Evolutionary conservation across 2,797 vertebrate genomes (phyloP).

Genomic region (Enteromius unitaeniatus): DNA sequence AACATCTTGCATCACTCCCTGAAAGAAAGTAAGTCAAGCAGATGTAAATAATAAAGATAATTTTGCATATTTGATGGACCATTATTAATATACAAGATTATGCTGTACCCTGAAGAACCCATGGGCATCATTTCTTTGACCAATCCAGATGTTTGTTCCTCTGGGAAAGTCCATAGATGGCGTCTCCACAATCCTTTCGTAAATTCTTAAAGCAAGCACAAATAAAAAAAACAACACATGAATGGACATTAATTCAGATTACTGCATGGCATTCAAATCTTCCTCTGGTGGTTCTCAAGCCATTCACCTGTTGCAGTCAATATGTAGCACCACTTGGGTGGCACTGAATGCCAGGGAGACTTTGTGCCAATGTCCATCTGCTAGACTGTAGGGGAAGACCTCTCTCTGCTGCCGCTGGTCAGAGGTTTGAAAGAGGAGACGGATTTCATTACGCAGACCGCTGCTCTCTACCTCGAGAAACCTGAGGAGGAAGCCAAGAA

Average conservation of each 20-base stretch:
- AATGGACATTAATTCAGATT: not conserved
- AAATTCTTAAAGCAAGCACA: constrained; percentile 76
- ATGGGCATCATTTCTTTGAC: constrained; percentile 86
- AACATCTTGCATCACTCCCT: constrained; percentile 98
- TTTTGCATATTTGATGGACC: not conserved
- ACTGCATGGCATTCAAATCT: not conserved
- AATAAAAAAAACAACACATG: not conserved
- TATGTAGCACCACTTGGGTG: constrained; percentile 83
- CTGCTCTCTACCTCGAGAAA: constrained; percentile 87
- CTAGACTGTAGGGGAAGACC: constrained; percentile 87
- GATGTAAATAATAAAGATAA: not conserved
- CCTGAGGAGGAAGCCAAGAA: constrained; percentile 58
- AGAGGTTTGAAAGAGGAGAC: constrained; percentile 83
- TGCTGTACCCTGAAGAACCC: constrained; percentile 85
- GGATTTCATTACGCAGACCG: constrained; percentile 85
- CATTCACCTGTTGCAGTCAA: constrained; percentile 88
- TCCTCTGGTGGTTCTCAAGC: not conserved
- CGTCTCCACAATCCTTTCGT: constrained; percentile 85
- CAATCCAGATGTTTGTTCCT: constrained; percentile 84
- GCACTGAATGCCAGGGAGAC: constrained; percentile 85
- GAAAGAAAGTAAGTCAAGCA: not conserved
- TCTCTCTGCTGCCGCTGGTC: constrained; percentile 81
- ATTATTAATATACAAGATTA: not conserved
- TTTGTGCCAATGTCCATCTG: constrained; percentile 87
- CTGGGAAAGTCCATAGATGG: constrained; percentile 82